Percentiles rank a stretch among this genome's conserved stretches.
Conservation (phyloP, 1,140 invertebrate genomes). For the Episyrphus balteatus region DNA sequence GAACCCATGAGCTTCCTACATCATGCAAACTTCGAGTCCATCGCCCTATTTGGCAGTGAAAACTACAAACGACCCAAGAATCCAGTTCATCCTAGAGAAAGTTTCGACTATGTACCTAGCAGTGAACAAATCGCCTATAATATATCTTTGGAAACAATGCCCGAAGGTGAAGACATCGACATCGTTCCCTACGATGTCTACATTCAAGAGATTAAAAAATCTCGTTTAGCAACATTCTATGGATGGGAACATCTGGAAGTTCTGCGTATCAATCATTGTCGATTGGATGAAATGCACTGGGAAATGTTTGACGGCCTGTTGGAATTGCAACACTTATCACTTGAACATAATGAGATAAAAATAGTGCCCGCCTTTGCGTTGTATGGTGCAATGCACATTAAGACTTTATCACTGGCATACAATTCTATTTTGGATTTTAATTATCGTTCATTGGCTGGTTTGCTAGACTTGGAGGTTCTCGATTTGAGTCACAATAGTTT, state of each 20-base stretch:
- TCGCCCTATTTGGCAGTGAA: conserved; percentile 20
- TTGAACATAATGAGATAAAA: conserved; percentile 50
- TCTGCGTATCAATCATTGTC: conserved; percentile 46
- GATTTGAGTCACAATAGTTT: conserved; percentile 55
- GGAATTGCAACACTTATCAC: conserved; percentile 46
- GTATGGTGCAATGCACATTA: conserved; percentile 51
- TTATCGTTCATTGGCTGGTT: conserved; percentile 51
- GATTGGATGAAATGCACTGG: conserved; percentile 50
- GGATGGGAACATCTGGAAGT: conserved; percentile 44
- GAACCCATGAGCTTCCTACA: conserved; percentile 33
- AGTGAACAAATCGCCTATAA: conserved; percentile 4
- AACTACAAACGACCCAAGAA: conserved; percentile 21
- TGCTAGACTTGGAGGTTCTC: conserved; percentile 50
- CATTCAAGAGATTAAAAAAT: conserved; percentile 41
- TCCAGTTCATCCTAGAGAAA: conserved; percentile 17
- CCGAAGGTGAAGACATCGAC: conserved; percentile 35
- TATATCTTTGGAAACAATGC: conserved; percentile 6
- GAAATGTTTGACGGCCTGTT: conserved; percentile 55
- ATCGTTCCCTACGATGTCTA: conserved; percentile 54
- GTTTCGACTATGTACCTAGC: conserved; percentile 6
- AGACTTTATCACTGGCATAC: conserved; percentile 47
- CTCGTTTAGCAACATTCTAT: conserved; percentile 42
- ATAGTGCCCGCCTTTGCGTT: conserved; percentile 57
- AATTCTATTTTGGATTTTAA: conserved; percentile 53
- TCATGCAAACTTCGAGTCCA: conserved; percentile 39